Base-by-base conservation (phyloP, 2,888 invertebrate genomes). In the Amphipoea oculea region DNA sequence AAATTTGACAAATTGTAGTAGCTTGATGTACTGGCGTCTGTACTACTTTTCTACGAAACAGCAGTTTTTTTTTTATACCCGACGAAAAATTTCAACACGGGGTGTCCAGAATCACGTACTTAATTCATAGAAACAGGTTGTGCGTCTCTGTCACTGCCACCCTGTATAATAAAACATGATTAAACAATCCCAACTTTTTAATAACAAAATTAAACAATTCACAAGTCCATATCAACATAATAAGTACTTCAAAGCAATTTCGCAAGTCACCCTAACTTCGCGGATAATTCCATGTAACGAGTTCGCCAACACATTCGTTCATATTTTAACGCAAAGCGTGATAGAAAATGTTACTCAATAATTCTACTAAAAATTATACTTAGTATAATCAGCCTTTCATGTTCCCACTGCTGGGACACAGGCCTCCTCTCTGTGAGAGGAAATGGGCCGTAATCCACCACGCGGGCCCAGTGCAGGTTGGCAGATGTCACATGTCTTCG, bases 161-260 rank as follows among this genome's bases (percentile, higher is more conserved):
- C 23, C 11, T n/a, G 4, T n/a, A 12, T n/a, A 60, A 60, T 60
- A 60, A 60, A 60, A 60, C 57, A 60, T 4, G 57, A 60, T 12
- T n/a, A 60, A 60, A n/a, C 57, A 29, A 29, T 29, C 14, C 1
- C 29, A 62, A 63, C 4, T 40, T 67, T 76, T 36, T 23, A 11
- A 5, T 23, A 62, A 62, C 62, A 80, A 36, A 42, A 80, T 45
- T 29, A 12, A 51, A 60, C 29, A 57, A 67, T 67, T 60, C 23
- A 80, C 20, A 77, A 60, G 57, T 78, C 6, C 42, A 42, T 51
- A 29, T 29, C 60, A 63, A 80, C 40, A 62, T 67, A 48, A 62
- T 65, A 65, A 23, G n/a, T n/a, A 42, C 57, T 65, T 73, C 71
- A 65, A 79, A 84, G 45, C 29, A 79, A n/a, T 78, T 82, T 54